Evolutionary conservation across 2,888 invertebrate genomes (phyloP), one percentile per base, ranked within the genome.

Genomic region (Apodemia duryi): DNA sequence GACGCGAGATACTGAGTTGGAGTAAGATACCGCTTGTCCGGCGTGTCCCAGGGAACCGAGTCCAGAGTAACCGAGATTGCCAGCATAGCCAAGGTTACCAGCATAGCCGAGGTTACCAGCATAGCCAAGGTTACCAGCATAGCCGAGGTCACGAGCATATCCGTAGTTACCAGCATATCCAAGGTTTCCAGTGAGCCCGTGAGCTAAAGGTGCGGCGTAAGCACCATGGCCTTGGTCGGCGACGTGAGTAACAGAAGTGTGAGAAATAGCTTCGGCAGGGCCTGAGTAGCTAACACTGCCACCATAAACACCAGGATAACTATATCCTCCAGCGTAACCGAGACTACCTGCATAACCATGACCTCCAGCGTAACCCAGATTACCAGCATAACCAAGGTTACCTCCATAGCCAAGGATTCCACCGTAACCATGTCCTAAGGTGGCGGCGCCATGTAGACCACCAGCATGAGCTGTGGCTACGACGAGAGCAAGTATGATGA

Each of bases 371-470:
- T 21, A 54, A 3, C 21, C 28, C 2, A 54, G 9, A 2, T 9
- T 29, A 6, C 28, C 41, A 61, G 32, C 70, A 63, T 4, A 77
- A 70, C 62, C 72, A 70, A 21, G 70, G 29, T 70, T 62, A 21
- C 21, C 21, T 21, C 21, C 21, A 21, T 21, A 21, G 7, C 69
- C 73, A 46, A 52, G 51, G 32, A 4, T 54, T 2, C 28, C 28
- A 54, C 10, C 28, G 54, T 54, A 54, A 2, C 54, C 54, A 10
- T 54, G 10, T 28, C 69, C 71, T 6, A 70, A 65, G 21, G 69
- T 65, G 21, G 69, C 71, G 29, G 65, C 68, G 10, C 54, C 54
- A 28, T 54, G 29, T 28, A 54, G 28, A 54, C 54, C 54, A 54
- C 54, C 29, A 54, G 54, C 54, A 28, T 10, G 28, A 54, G 54